Base-by-base conservation (phyloP, 2,888 invertebrate genomes). In the Himalopsyche anomala region DNA sequence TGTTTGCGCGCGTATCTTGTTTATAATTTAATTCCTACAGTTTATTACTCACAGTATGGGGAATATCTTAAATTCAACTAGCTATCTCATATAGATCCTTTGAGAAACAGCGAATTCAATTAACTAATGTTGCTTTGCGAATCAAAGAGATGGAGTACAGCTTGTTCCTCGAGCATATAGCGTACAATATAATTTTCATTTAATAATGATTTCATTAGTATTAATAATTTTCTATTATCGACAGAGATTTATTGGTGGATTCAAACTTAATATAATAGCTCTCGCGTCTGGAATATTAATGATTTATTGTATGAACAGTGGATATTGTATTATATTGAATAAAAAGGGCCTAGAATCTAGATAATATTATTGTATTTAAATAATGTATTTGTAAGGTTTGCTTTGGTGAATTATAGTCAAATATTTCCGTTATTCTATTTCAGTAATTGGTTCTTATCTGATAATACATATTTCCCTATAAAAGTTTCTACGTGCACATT, bases 81-180 rank as follows among this genome's bases (percentile, higher is more conserved):
- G 19, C 74, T 38, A 28, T 36, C 74, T 36, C 36, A 38, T 28
- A 74, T 36, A 19, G 36, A 74, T 74, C 74, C 74, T 74, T 74
- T 74, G 74, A 38, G 74, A 12, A 74, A 74, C 74, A 11, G 36
- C 38, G 36, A 36, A 74, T 74, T 74, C 74, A 36, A 74, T 74
- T 74, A 74, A 74, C 74, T 74, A 74, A 74, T 74, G 74, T 74
- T 74, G 36, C 74, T 74, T 74, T 74, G 74, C 74, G 28, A 74
- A 74, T 74, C 74, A 36, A 74, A 36, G 74, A 36, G 15, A 36
- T 36, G 74, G 36, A 36, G 12, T 36, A 15, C 74, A 28, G 15
- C 74, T 36, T 74, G 36, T 15, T 36, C 11, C 28, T 0, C 5
- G 74, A 74, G 15, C 36, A 9, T 36, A 36, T 15, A 74, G 6